Conservation (phyloP, 2,888 invertebrate species). For the Andrena haemorrhoa region DNA sequence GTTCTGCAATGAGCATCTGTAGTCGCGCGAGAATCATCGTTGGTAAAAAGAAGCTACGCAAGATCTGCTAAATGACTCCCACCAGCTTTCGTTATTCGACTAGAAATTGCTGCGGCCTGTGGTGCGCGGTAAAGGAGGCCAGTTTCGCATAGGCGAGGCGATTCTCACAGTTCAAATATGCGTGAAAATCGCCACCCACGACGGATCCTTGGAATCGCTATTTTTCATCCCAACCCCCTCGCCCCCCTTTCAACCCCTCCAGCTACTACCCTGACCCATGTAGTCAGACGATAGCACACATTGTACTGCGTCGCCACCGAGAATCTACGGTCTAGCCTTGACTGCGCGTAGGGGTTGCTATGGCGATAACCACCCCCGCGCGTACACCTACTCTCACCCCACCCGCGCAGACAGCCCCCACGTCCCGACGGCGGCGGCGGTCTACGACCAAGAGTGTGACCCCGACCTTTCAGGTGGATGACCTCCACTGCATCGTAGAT, state of each 20-base stretch:
- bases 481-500: slow-evolving; percentile 83
- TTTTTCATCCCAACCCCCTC: slow-evolving; percentile 61
- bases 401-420: slow-evolving; percentile 39
- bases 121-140: no score
- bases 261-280: slow-evolving; percentile 5
- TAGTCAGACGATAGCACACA: slow-evolving; percentile 62
- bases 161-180: slow-evolving; percentile 33
- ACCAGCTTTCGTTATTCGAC: no score
- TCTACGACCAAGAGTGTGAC: slow-evolving; percentile 82
- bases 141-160: no score
- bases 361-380: slow-evolving; percentile 77
- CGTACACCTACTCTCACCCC: slow-evolving; percentile 43
- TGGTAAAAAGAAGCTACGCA: no score
- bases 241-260: not conserved
- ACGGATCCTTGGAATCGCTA: slow-evolving; percentile 53
- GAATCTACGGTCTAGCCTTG: slow-evolving; percentile 82
- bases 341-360: slow-evolving; percentile 82
- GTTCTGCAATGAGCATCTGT: no score
- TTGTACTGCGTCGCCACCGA: slow-evolving; percentile 70
- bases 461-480: slow-evolving; percentile 85
- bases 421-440: slow-evolving; percentile 63
- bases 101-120: no score
- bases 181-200: slow-evolving; percentile 41
- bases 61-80: no score
- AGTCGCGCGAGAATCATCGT: no score